Evolutionary conservation across 2,888 invertebrate species (phyloP).

Genomic region (Synanthedon formicaeformis): DNA sequence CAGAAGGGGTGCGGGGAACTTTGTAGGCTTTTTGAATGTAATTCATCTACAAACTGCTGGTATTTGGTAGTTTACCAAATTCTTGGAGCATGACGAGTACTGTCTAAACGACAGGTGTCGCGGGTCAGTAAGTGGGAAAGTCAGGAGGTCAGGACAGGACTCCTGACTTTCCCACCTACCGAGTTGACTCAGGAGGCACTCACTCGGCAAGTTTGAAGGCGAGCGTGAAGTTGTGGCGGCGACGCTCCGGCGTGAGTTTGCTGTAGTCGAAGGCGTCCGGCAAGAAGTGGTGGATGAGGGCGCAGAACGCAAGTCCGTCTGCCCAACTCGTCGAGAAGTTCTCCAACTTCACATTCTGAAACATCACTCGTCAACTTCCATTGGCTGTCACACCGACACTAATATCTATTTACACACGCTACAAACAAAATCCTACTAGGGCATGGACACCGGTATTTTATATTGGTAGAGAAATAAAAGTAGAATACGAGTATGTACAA

Average conservation of each 20-base stretch:
- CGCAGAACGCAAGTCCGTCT: slow-evolving; percentile 99
- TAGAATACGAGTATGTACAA: too few species aligned
- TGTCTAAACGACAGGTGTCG: too few species aligned
- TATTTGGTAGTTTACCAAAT: too few species aligned
- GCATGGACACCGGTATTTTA: neutral
- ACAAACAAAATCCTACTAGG: slow-evolving; percentile 2
- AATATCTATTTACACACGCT: neutral
- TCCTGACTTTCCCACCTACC: too few species aligned
- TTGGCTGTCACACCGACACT: neutral
- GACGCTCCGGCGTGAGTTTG: slow-evolving; percentile 86
- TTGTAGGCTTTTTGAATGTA: too few species aligned
- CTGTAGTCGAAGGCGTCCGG: slow-evolving; percentile 97
- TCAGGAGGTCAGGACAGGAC: too few species aligned
- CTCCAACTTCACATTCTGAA: slow-evolving; percentile 94
- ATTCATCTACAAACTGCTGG: too few species aligned
- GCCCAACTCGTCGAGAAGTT: slow-evolving; percentile 99
- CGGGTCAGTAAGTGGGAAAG: too few species aligned
- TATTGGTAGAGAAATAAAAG: too few species aligned
- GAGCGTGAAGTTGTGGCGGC: slow-evolving; percentile 95
- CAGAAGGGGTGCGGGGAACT: too few species aligned
- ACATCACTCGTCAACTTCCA: slow-evolving; percentile 6
- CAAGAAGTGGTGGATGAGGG: slow-evolving; percentile 97
- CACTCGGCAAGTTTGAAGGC: slow-evolving; percentile 99
- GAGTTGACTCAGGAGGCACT: too few species aligned
- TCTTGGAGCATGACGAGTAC: too few species aligned